Base-by-base conservation (phyloP, 2,113 vertebrate species). In the Gymnobelideus leadbeateri region DNA sequence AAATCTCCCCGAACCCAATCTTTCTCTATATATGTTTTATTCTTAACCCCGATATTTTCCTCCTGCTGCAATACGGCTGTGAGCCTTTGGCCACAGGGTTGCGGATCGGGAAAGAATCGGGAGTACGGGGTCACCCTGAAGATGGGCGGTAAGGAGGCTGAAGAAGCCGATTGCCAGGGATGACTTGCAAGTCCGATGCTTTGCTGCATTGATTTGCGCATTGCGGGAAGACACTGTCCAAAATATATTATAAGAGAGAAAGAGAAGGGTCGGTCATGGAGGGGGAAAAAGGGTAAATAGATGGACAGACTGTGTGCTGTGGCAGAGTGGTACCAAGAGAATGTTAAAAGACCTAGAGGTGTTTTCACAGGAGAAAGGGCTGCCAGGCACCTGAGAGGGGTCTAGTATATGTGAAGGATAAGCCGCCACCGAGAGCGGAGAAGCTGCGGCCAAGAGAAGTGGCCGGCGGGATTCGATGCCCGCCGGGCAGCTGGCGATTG, bases 41-140 rank as follows among this genome's bases (percentile, higher is more conserved):
- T 43, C n/a, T 84, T 43, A 43, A 84, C 16, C n/a, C 68, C 19
- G 23, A 43, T 8, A 43, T 84, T 84, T 84, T 84, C 19, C 7
- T 21, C 21, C 0, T 43, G 68, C 19, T 23, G 19, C n/a, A 23
- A 43, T 84, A 8, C 0, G 5, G 7, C 68, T 23, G 37, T 0
- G 31, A 84, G 37, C 19, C n/a, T 6, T 43, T 84, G n/a, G 19
- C 68, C 7, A 8, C 2, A 16, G 1, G 68, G 37, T 19, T 8
- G n/a, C 6, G 37, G 68, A 84, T 84, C 68, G 37, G 68, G 68
- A 43, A 43, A 77, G 6, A 43, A 84, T 84, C 37, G 19, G 68
- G 68, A 43, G 6, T 23, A n/a, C 68, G 68, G 61, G 68, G 68
- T 84, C 68, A 84, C 68, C 68, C 68, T 84, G 68, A 84, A 43